Evolutionary conservation across 2,113 vertebrate species (phyloP), one percentile per base, ranked within the genome.

Genomic region (Esox niger): DNA sequence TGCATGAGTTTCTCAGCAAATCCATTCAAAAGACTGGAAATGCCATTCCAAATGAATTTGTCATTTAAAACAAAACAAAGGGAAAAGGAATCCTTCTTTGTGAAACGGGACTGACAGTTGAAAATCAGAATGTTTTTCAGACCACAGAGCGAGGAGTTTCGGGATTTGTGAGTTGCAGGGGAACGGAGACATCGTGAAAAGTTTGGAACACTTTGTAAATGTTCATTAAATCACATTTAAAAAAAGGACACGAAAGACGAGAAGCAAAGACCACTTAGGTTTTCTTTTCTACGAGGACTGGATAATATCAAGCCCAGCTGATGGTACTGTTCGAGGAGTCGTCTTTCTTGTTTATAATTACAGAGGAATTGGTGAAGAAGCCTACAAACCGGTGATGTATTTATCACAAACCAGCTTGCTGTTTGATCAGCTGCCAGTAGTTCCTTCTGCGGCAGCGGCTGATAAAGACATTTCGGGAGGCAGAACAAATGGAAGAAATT

Each of bases 1-100:
- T 96, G 96, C 96, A 98, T 98, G 96, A 95, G 93, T 94, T 94
- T 94, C 88, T 91, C 91, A 91, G 90, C 86, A 92, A 91, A 90
- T 90, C 88, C 92, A 94, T 93, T 89, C 87, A n/a, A n/a, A 89
- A 93, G 92, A 94, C 92, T 91, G 90, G 90, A 91, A 91, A 88
- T 87, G 87, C 83, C 88, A 89, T 92, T 90, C 90, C 83, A 43
- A 90, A 88, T 81, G 83, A 74, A 87, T 88, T 82, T 80, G 83
- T 89, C 88, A 85, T 87, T 86, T 72, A 78, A 83, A 82, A 84
- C 84, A 76, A 80, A 84, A 88, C 88, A 78, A 43, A 79, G 69
- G 81, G 80, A 85, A 81, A 87, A 85, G 80, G 57, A 43, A 79
- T 82, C 82, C 72, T 82, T 88, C 1, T 43, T 86, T 79, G 81